Base-by-base conservation (phyloP, 2,113 vertebrate genomes). In the Rhadina sibilatrix region DNA sequence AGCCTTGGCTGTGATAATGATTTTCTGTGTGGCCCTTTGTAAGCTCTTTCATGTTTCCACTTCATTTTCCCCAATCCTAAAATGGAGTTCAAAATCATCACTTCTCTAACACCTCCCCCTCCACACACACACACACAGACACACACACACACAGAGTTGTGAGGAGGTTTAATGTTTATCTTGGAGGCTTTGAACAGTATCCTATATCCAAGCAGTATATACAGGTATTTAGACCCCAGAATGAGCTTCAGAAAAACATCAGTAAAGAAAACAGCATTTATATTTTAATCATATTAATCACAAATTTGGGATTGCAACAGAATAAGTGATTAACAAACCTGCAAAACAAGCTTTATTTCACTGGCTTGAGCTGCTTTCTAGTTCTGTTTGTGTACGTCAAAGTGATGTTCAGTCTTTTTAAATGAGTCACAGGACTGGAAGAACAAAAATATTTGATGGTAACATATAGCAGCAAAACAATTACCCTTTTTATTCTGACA, bases 361-460 rank as follows among this genome's bases (percentile, higher is more conserved):
- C 50, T 86, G 93, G 88, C 54, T 94, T 68, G 87, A 90, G 72
- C 68, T 95, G 93, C 90, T 96, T 90, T 91, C 68, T 70, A 88
- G 84, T 54, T 97, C 90, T 96, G 88, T 88, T 96, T 94, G 79
- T 95, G 60, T 94, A 90, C 0, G 24, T 94, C 92, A 79, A 95
- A 95, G 74, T 83, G 89, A 82, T 90, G 81, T 82, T 92, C 95
- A 80, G 68, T 91, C 95, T 96, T 96, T 94, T 94, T 64, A 94
- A 94, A 92, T 96, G 94, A 96, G 83, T 96, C 94, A 94, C 56
- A 83, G 90, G 88, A 93, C 93, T 87, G 79, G 83, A 88, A 90
- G 93, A 96, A 89, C 79, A 90, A 92, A 96, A 96, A 96, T 96
- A 96, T 96, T 95, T 94, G 90, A 89, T 92, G 96, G 76, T 60